These are phyloP conservation scores for Caerostris extrusa DNA, from an alignment of 1,140 invertebrate genomes.

Conservation along the genomic window DNA sequence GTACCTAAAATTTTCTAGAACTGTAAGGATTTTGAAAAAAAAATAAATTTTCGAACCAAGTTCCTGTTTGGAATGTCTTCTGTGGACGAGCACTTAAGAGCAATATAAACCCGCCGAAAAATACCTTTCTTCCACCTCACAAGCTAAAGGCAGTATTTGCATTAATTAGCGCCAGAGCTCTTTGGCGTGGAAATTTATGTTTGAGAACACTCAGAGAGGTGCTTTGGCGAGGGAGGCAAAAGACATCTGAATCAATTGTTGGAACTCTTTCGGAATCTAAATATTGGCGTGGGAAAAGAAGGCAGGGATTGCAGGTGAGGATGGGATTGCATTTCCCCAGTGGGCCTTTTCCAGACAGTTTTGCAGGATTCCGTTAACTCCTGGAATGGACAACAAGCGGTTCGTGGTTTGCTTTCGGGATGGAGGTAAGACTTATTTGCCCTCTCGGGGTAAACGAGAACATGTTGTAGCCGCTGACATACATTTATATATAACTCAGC, in stretches of 20 bases:
- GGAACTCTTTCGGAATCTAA: background rate
- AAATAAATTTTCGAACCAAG: too few relatives aligned
- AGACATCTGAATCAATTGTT: too few relatives aligned
- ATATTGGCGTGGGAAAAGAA: background rate
- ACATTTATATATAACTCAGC: too few relatives aligned
- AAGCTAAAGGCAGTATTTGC: background rate
- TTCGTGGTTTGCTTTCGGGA: background rate
- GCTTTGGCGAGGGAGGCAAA: background rate
- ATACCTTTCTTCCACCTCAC: background rate
- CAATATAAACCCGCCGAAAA: background rate
- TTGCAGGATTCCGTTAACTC: background rate
- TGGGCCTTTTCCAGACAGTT: background rate
- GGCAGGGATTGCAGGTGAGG: background rate
- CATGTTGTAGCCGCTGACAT: background rate
- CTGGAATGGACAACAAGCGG: background rate
- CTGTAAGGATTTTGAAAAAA: too few relatives aligned
- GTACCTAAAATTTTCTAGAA: too few relatives aligned
- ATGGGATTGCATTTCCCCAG: too few relatives aligned
- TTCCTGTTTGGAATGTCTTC: too few relatives aligned
- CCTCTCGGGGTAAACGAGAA: background rate
- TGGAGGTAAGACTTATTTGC: background rate
- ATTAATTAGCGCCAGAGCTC: background rate
- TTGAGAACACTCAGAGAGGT: conserved; percentile 17
- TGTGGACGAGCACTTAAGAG: too few relatives aligned
- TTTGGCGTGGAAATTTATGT: conserved; percentile 19